Evolutionary conservation across 2,888 invertebrate species (phyloP).

Genomic region (Amphipyra tragopoginis): DNA sequence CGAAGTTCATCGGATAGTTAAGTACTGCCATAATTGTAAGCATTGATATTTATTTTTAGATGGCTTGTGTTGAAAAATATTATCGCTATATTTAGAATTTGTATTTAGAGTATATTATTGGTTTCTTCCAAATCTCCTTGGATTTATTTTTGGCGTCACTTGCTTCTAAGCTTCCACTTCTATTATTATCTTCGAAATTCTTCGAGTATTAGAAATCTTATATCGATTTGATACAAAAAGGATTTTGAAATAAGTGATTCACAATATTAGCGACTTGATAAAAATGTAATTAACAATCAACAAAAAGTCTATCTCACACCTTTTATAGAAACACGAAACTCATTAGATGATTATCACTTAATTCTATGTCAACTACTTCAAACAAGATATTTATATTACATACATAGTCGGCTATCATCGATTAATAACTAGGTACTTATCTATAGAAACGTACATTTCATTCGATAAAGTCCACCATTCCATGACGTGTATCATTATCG

Average conservation of each 20-base stretch:
- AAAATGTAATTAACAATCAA: background rate
- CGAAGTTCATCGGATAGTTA: slow-evolving; percentile 44
- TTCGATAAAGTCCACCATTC: slow-evolving; percentile 1
- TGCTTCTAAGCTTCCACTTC: slow-evolving; percentile 18
- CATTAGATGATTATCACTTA: too few species aligned
- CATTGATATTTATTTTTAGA: slow-evolving; percentile 69
- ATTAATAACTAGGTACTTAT: background rate
- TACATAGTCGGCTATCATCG: background rate
- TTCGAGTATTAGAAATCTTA: slow-evolving; percentile 35
- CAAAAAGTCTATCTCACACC: background rate
- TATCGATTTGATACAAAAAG: slow-evolving; percentile 52
- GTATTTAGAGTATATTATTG: slow-evolving; percentile 29
- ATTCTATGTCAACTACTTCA: background rate
- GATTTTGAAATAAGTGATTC: background rate
- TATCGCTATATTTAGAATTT: slow-evolving; percentile 39
- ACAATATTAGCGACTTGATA: background rate
- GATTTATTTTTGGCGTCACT: slow-evolving; percentile 16
- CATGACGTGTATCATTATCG: slow-evolving; percentile 42
- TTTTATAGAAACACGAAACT: background rate
- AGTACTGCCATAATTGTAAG: slow-evolving; percentile 74
- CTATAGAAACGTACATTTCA: background rate
- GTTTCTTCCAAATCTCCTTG: slow-evolving; percentile 9
- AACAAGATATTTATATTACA: slow-evolving; percentile 1
- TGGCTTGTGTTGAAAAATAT: slow-evolving; percentile 52
- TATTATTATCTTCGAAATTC: background rate